These are phyloP conservation scores for Rynchops niger DNA, from an alignment of 2,113 vertebrate species.

Conservation along the genomic window DNA sequence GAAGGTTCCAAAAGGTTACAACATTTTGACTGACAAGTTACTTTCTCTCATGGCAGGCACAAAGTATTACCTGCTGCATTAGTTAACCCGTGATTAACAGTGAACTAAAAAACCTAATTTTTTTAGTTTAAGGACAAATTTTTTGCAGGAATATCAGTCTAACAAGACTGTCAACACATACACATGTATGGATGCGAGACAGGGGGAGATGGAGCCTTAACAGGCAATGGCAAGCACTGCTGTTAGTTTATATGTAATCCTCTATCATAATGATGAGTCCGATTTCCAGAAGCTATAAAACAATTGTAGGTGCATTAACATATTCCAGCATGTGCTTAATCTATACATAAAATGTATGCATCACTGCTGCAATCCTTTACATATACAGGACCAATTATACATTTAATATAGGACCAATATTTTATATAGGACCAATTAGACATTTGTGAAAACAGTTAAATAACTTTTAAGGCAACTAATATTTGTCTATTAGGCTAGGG, in stretches of 20 bases:
- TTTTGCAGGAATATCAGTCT: not conserved
- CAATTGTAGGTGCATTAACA: not conserved
- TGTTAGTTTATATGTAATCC: not conserved
- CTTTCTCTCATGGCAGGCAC: not conserved
- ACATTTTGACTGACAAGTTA: not conserved
- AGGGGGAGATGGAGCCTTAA: not conserved
- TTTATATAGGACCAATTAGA: not conserved
- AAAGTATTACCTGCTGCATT: not conserved
- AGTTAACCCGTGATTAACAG: not conserved
- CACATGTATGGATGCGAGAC: not conserved
- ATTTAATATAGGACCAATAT: not conserved
- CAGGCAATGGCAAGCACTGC: not conserved
- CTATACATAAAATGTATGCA: not conserved
- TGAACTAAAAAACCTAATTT: not conserved
- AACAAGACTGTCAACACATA: not conserved
- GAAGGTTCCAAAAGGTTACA: not conserved
- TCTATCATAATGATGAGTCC: not conserved
- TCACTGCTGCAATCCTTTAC: not conserved
- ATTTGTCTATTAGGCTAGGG: not conserved
- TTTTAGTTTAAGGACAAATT: not conserved
- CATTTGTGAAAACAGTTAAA: not conserved
- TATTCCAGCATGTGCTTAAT: rapidly evolving
- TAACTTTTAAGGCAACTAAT: not conserved
- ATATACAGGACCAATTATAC: not conserved
- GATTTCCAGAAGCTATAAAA: not conserved